phyloP scores from a whole-genome alignment of 2,888 invertebrate genomes.

The Drosophila prolongata region DNA sequence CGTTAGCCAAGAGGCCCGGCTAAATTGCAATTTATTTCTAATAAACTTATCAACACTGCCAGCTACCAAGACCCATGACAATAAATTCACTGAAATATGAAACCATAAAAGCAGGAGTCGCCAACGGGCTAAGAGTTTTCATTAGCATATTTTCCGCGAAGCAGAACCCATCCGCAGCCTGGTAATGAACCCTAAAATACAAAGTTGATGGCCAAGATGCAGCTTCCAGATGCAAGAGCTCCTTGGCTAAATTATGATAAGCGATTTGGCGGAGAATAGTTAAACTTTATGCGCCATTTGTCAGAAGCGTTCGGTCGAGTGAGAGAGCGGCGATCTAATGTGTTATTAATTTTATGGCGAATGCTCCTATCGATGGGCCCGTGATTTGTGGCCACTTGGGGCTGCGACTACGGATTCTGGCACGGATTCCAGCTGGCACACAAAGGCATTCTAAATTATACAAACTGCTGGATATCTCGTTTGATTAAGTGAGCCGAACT shows the following conservation, averaged over 20 bases:
- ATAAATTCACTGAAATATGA: conserved; percentile 79
- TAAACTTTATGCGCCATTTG: conserved; percentile 69
- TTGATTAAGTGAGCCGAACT: conserved; percentile 79
- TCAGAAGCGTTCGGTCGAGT: conserved; percentile 27
- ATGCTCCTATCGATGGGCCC: conserved; percentile 58
- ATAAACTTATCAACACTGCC: conserved; percentile 77
- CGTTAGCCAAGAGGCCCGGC: conserved; percentile 59
- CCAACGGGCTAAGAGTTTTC: conserved; percentile 62
- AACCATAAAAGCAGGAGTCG: conserved; percentile 66
- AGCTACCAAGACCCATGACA: conserved; percentile 67
- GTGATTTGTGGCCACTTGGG: conserved; percentile 35
- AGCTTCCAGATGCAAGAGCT: conserved; percentile 2
- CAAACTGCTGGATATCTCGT: conserved; percentile 81
- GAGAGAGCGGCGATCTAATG: conserved; percentile 67
- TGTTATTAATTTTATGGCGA: conserved; percentile 79
- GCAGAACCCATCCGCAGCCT: conserved; percentile 10
- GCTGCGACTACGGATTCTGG: not conserved
- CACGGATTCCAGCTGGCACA: conserved; percentile 45
- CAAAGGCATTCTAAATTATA: conserved; percentile 78
- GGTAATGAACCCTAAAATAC: conserved; percentile 71
- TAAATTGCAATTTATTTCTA: conserved; percentile 80
- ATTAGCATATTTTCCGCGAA: conserved; percentile 68
- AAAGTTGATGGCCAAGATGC: conserved; percentile 62
- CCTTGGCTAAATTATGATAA: conserved; percentile 58
- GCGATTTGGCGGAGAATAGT: conserved; percentile 66